Percentiles rank a stretch among this genome's conserved stretches.
Evolutionary conservation across 2,888 invertebrate genomes (phyloP).

Genomic region (Drosophila pegasa): DNA sequence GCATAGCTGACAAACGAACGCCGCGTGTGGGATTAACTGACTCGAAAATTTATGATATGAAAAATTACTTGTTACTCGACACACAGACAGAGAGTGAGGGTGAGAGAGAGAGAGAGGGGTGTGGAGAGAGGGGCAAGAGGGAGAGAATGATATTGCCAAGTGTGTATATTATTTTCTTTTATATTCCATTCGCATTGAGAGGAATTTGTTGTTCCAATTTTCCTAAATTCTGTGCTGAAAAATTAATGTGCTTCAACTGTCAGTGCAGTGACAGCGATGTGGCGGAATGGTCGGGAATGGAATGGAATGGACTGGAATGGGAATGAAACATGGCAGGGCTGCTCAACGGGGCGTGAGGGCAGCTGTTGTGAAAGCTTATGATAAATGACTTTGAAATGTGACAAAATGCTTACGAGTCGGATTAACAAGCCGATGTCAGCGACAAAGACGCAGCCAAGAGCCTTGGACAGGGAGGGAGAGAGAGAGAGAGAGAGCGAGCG

Average conservation of each 20-base stretch:
- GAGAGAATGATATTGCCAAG: slow-evolving; percentile 45
- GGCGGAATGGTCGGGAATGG: slow-evolving; percentile 48
- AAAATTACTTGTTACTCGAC: slow-evolving; percentile 77
- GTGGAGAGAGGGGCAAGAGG: slow-evolving; percentile 5
- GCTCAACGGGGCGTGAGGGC: slow-evolving; percentile 57
- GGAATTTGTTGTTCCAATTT: slow-evolving; percentile 71
- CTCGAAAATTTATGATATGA: slow-evolving; percentile 82
- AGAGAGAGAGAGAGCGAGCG: background rate
- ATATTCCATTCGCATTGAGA: slow-evolving; percentile 44
- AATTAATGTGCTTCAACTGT: slow-evolving; percentile 77
- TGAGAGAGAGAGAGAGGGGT: slow-evolving; percentile 15
- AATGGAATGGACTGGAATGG: slow-evolving; percentile 28
- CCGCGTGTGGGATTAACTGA: slow-evolving; percentile 83
- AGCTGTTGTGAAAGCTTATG: slow-evolving; percentile 76
- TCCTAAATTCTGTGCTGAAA: slow-evolving; percentile 75
- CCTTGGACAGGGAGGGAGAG: slow-evolving; percentile 45
- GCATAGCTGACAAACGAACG: slow-evolving; percentile 62
- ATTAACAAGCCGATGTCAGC: slow-evolving; percentile 70
- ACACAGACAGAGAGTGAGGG: slow-evolving; percentile 23
- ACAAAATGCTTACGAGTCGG: slow-evolving; percentile 81
- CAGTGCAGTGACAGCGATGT: slow-evolving; percentile 74
- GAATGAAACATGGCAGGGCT: slow-evolving; percentile 15
- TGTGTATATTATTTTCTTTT: slow-evolving; percentile 57
- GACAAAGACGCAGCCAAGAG: slow-evolving; percentile 25
- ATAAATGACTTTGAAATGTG: slow-evolving; percentile 83